Evolutionary conservation across 1,140 invertebrate species (phyloP).

Genomic region (Drosophila tristis): DNA sequence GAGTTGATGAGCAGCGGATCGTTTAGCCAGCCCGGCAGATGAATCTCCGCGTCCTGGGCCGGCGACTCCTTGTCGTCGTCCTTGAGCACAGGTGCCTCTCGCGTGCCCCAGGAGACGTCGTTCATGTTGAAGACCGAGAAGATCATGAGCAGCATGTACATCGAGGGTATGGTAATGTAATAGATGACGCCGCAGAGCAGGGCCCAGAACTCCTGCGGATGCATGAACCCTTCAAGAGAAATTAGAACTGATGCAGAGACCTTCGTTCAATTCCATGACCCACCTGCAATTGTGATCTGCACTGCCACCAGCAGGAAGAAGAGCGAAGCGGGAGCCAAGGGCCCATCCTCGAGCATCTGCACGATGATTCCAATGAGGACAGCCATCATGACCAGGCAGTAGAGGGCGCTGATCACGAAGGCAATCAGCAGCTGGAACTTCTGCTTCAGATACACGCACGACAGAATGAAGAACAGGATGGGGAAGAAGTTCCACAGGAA

Average conservation of each 20-base stretch:
- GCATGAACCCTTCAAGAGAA: slow-evolving; percentile 87
- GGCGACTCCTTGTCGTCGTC: slow-evolving; percentile 42
- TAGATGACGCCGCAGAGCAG: slow-evolving; percentile 92
- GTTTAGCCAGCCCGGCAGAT: slow-evolving; percentile 89
- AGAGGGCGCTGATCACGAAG: slow-evolving; percentile 90
- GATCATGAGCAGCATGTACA: slow-evolving; percentile 96
- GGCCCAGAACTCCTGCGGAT: slow-evolving; percentile 93
- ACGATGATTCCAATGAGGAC: slow-evolving; percentile 94
- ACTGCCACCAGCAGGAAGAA: slow-evolving; percentile 88
- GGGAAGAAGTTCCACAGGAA: slow-evolving; percentile 92
- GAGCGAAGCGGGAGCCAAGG: slow-evolving; percentile 91
- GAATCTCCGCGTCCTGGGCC: slow-evolving; percentile 31
- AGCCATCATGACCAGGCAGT: slow-evolving; percentile 96
- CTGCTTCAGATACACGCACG: slow-evolving; percentile 91
- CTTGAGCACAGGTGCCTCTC: slow-evolving; percentile 87
- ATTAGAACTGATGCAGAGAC: slow-evolving; percentile 13
- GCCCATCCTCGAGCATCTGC: slow-evolving; percentile 92
- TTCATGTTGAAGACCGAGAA: slow-evolving; percentile 96
- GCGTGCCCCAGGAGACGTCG: slow-evolving; percentile 95
- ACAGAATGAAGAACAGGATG: slow-evolving; percentile 89
- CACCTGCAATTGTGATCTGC: slow-evolving; percentile 87
- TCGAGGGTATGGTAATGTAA: slow-evolving; percentile 96
- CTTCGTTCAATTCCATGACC: background rate
- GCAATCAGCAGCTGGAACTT: slow-evolving; percentile 90
- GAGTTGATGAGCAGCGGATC: slow-evolving; percentile 88